Evolutionary conservation across 1,140 invertebrate genomes (phyloP).

Genomic region (Melanaphis sacchari): DNA sequence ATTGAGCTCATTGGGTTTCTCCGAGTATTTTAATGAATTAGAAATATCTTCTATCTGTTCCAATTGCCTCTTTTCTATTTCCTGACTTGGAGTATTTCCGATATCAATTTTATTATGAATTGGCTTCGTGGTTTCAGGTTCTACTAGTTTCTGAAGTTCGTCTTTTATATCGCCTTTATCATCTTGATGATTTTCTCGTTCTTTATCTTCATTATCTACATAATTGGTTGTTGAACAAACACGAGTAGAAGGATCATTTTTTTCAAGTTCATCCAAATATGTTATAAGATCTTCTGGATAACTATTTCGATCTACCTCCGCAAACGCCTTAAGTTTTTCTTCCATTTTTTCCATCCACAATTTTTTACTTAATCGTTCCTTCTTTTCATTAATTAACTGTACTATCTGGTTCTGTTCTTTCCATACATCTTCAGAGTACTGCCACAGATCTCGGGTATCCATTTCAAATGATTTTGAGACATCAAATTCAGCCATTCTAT

Average conservation of each 20-base stretch:
- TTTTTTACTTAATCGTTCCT: background rate
- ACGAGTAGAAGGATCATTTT: background rate
- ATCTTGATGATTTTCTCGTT: slow-evolving; percentile 28
- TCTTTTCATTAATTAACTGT: background rate
- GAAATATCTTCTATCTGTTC: slow-evolving; percentile 63
- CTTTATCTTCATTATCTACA: background rate
- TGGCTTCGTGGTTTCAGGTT: background rate
- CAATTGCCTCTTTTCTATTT: slow-evolving; percentile 62
- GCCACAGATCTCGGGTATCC: slow-evolving; percentile 39
- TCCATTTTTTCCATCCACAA: slow-evolving; percentile 18
- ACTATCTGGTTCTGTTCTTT: background rate
- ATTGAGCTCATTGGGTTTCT: slow-evolving; percentile 70
- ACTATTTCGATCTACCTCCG: background rate
- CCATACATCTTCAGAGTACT: slow-evolving; percentile 26
- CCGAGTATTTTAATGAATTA: slow-evolving; percentile 62
- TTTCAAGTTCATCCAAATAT: background rate
- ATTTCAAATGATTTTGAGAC: slow-evolving; percentile 58
- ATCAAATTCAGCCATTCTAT: slow-evolving; percentile 60
- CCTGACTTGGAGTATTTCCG: slow-evolving; percentile 60
- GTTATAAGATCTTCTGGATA: slow-evolving; percentile 29
- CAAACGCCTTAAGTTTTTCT: slow-evolving; percentile 30
- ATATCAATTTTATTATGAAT: slow-evolving; percentile 60
- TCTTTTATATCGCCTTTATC: slow-evolving; percentile 58
- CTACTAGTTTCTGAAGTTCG: background rate
- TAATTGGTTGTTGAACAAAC: too few relatives aligned